Evolutionary conservation across 2,797 vertebrate genomes (phyloP).

Genomic region (Sebastes jordani): DNA sequence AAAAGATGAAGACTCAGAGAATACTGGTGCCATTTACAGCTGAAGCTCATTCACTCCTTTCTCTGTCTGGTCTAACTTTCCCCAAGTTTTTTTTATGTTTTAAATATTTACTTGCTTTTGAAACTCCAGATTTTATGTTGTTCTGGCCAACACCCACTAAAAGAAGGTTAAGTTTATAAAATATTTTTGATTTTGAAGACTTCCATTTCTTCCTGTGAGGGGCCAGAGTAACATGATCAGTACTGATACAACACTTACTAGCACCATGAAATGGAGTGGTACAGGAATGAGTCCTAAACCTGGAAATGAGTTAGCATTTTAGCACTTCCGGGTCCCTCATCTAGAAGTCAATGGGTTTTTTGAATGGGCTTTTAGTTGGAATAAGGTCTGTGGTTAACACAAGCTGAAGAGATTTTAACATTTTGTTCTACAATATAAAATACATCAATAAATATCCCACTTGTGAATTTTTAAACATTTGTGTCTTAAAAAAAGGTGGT

Average conservation of each 20-base stretch:
- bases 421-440: too few relatives aligned
- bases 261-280: neutral
- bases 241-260: neutral
- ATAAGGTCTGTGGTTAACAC: too few relatives aligned
- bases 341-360: too few relatives aligned
- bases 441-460: too few relatives aligned
- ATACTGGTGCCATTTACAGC: conserved; percentile 51
- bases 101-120: neutral
- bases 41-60: conserved; percentile 10
- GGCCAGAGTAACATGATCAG: neutral
- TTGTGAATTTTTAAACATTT: too few relatives aligned
- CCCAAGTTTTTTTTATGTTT: neutral
- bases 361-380: neutral
- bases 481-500: too few relatives aligned
- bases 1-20: conserved; percentile 48
- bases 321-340: too few relatives aligned
- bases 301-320: too few relatives aligned
- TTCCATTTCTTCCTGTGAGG: neutral
- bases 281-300: too few relatives aligned
- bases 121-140: neutral
- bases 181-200: neutral
- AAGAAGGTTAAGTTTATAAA: neutral
- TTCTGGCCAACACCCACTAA: neutral
- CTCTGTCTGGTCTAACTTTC: neutral
- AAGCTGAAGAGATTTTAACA: too few relatives aligned